Base-by-base conservation (phyloP, 2,797 vertebrate species). In the Trachops cirrhosus region DNA sequence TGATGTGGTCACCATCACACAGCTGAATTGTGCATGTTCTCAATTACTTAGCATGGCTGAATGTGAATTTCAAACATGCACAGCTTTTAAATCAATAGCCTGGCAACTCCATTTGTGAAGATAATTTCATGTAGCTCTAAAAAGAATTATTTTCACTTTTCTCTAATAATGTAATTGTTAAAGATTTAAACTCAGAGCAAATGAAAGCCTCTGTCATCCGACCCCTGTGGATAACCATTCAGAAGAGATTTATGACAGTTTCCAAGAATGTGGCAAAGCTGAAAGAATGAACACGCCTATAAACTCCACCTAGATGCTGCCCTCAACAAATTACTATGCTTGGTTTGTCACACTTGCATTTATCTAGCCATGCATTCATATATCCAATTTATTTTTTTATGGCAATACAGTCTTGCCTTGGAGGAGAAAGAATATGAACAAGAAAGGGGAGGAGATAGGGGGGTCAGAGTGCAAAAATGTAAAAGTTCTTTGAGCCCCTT, bases 151-250 rank as follows among this genome's bases (percentile, higher is more conserved):
- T 70, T 86, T 62, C 7, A 70, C 79, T 93, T 95, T 88, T 73
- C 19, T 86, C 41, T 64, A 88, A 59, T 93, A 54, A 92, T 46
- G 37, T 70, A 95, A 50, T 64, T 87, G 52, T 68, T 79, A 92
- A 83, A 92, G 57, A 24, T 29, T 92, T 77, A 94, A 50, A 86
- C 24, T 57, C 9, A 50, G 32, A 93, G 12, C 80, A 91, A 80
- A 44, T 73, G 52, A 95, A 59, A 82, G 15, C 0, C 8, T 32
- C 14, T 88, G 6, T 82, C 46, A 80, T 34, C 29, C 70, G 6
- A 34, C 4, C 29, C 18, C 75, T 15, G 12, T 75, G 32, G 50
- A 68, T 70, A 75, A 78, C 14, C 39, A 88, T 5, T n/a, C 19
- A 59, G 86, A 83, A 57, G 34, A 77, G 24, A 67, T 74, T 70